Base-by-base conservation (phyloP, 2,888 invertebrate species). In the Lasioglossum calceatum region DNA sequence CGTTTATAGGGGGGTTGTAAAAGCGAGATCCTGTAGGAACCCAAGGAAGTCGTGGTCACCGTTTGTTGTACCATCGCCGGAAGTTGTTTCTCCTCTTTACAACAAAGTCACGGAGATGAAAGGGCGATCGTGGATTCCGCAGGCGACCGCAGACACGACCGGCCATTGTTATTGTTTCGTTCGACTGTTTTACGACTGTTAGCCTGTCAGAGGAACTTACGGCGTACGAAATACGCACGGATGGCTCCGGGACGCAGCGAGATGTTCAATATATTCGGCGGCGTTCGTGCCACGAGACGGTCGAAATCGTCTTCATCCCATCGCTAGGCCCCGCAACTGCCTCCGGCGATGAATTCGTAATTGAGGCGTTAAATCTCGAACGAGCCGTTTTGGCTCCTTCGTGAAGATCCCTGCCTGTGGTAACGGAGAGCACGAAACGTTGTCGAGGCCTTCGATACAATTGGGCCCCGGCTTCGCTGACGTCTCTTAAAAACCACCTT, bases 301-400 rank as follows among this genome's bases (percentile, higher is more conserved):
- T 77, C 72, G 84, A 64, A 81, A 76, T 84, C 84, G 81, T 83
- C 83, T 87, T 87, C 87, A 73, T 87, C 83, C 87, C 87, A 87
- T 87, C 83, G 67, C 87, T 61, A 71, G 12, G 47, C 23, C 72
- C 14, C n/a, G 32, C 58, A n/a, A n/a, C n/a, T 72, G 79, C 84
- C 79, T 32, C 67, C 77, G 85, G 88, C 88, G 79, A 76, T 85
- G 85, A 85, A 86, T 88, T 88, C 86, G 84, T 88, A 88, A 88
- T 88, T 88, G 86, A 88, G 86, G 88, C 88, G 88, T 88, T 88
- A 88, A 88, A 84, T 88, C 82, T 82, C 80, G 88, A 86, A 86
- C 88, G 84, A 88, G 88, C 85, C 81, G 81, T 83, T 88, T 85
- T 81, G 84, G 77, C 84, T 87, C 76, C 83, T 84, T 78, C 87